phyloP scores from a whole-genome alignment of 1,140 invertebrate species.

The Anadara kagoshimensis region DNA sequence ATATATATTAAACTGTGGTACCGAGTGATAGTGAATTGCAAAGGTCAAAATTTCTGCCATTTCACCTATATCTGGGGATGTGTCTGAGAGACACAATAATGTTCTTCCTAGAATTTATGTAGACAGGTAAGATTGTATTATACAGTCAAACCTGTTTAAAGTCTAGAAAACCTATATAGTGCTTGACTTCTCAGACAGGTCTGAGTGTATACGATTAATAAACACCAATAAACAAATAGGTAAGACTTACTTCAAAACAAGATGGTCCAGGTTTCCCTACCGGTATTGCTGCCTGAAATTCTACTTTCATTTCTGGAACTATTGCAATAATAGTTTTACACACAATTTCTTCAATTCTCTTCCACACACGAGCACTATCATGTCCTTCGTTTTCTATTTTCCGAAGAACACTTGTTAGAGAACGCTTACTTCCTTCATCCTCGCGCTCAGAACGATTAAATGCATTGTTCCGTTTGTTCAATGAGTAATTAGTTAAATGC shows the following conservation, averaged over 20 bases:
- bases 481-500: conserved; percentile 77
- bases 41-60: no score
- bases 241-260: conserved; percentile 74
- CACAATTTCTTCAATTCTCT: conserved; percentile 74
- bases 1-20: no score
- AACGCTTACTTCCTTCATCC: conserved; percentile 75
- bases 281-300: conserved; percentile 68
- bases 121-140: no score
- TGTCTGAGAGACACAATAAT: no score
- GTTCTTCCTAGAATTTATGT: no score
- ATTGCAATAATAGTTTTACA: conserved; percentile 76
- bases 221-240: no score
- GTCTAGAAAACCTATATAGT: no score
- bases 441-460: conserved; percentile 74
- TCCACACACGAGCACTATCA: conserved; percentile 70
- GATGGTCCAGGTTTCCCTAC: conserved; percentile 64
- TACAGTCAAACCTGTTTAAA: no score
- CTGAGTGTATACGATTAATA: no score
- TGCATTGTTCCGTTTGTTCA: conserved; percentile 74
- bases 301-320: conserved; percentile 74
- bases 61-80: no score
- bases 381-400: conserved; percentile 70
- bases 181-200: no score
- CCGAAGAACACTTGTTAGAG: conserved; percentile 73
- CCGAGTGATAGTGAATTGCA: no score